Evolutionary conservation across 1,140 invertebrate species (phyloP), one percentile per base, ranked within the genome.

Genomic region (Chrysopa pallens): DNA sequence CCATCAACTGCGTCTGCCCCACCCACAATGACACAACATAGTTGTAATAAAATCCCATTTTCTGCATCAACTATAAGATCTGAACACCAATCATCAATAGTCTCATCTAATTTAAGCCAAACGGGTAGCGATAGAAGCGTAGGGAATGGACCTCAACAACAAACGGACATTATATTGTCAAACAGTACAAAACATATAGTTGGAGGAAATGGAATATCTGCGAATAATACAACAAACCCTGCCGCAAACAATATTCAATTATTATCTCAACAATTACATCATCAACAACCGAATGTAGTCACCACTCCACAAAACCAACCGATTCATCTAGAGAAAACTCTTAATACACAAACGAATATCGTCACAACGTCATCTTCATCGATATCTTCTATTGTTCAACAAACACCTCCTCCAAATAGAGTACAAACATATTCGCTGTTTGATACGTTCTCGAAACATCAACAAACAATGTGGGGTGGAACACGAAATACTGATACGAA

Each of bases 381-480:
- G 17, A 5, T 23, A 23, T 23, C 17, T 23, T 23, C 17, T 2
- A 33, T 33, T 33, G n/a, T 33, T 33, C 31, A 33, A 11, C 31
- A 33, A 12, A 6, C 31, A 33, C 31, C 31, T 12, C 31, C 31
- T 2, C 31, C 8, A 33, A 33, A 9, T 33, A 2, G 31, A 11
- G 17, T 23, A 23, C 17, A 23, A 23, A 79, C 84, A 47, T 89
- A 88, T 58, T 82, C 82, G 1, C 67, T 87, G 6, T 88, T 89
- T 50, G 78, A 83, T 52, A 67, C 68, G 1, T 78, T 78, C 49
- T 70, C 70, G 40, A 76, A 75, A 56, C 65, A 69, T 23, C 72
- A 76, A 48, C 70, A 74, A 46, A 68, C 70, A 6, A 71, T 78
- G 60, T 74, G 76, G 69, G 68, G 58, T 14, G 17, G 17, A 23